These are phyloP conservation scores for Drosophila ercepeae DNA, from an alignment of 1,140 invertebrate species.

Conservation along the genomic window DNA sequence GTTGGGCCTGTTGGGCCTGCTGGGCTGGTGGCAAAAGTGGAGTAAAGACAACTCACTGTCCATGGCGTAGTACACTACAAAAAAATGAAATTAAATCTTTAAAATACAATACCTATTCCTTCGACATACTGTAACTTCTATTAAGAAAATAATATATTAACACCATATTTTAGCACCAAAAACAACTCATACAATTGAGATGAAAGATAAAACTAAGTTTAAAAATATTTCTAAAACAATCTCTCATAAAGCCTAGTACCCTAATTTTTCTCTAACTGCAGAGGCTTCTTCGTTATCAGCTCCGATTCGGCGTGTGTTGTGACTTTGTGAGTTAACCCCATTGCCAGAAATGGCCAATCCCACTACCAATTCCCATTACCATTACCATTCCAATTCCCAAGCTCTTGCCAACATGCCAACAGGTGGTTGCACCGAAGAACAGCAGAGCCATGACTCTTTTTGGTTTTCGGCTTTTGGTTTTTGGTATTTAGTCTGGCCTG, in stretches of 20 bases:
- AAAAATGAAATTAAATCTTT: too few relatives aligned
- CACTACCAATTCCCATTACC: slow-evolving; percentile 1
- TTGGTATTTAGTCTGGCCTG: too few relatives aligned
- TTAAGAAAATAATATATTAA: too few relatives aligned
- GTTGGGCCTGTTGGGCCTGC: background rate
- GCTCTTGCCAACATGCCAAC: slow-evolving; percentile 39
- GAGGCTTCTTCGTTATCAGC: slow-evolving; percentile 36
- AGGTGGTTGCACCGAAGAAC: slow-evolving; percentile 71
- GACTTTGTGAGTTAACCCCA: slow-evolving; percentile 32
- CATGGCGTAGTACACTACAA: slow-evolving; percentile 22
- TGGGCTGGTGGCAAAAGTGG: slow-evolving; percentile 11
- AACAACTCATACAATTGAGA: too few relatives aligned
- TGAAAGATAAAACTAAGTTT: too few relatives aligned
- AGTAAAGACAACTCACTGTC: slow-evolving; percentile 20
- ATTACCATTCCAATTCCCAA: slow-evolving; percentile 1
- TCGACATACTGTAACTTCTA: too few relatives aligned
- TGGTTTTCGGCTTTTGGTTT: too few relatives aligned
- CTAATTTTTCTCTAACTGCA: slow-evolving; percentile 1
- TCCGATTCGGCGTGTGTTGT: slow-evolving; percentile 55
- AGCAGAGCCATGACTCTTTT: slow-evolving; percentile 20
- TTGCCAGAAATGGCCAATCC: slow-evolving; percentile 22
- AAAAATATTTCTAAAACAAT: too few relatives aligned
- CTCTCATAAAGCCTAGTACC: background rate
- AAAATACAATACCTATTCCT: too few relatives aligned
- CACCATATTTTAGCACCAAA: too few relatives aligned